phyloP scores from a whole-genome alignment of 2,888 invertebrate species.

The Bembecia ichneumoniformis region DNA sequence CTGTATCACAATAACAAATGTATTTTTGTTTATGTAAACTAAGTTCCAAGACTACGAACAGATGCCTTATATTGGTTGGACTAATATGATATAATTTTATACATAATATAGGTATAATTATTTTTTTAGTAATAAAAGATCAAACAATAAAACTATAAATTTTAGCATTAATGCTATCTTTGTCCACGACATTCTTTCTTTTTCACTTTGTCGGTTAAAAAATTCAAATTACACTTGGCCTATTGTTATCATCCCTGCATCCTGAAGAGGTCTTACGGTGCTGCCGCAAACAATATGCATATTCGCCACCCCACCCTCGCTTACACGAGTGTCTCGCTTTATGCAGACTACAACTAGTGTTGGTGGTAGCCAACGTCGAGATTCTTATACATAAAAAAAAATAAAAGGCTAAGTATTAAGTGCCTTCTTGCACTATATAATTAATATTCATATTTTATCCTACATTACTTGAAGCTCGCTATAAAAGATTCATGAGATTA shows the following conservation, averaged over 20 bases:
- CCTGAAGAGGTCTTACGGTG: constrained; percentile 37
- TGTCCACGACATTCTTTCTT: too few species aligned
- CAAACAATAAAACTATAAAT: too few species aligned
- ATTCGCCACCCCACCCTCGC: constrained; percentile 26
- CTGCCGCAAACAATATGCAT: constrained; percentile 52
- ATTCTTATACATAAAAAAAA: background rate
- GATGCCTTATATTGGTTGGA: too few species aligned
- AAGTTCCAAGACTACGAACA: too few species aligned
- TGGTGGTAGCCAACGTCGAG: background rate
- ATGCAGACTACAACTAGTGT: background rate
- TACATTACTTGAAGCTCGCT: too few species aligned
- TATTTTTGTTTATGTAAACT: too few species aligned
- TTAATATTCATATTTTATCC: background rate
- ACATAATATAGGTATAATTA: too few species aligned
- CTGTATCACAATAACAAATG: too few species aligned
- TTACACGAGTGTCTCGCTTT: constrained; percentile 1
- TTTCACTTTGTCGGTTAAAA: constrained; percentile 14
- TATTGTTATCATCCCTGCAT: constrained; percentile 33
- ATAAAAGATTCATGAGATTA: too few species aligned
- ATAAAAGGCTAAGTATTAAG: background rate
- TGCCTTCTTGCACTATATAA: background rate
- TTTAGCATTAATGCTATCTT: too few species aligned
- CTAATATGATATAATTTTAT: too few species aligned
- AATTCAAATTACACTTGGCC: constrained; percentile 41
- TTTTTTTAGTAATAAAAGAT: too few species aligned